Base-by-base conservation (phyloP, 2,113 vertebrate species). In the Fregetta grallaria region DNA sequence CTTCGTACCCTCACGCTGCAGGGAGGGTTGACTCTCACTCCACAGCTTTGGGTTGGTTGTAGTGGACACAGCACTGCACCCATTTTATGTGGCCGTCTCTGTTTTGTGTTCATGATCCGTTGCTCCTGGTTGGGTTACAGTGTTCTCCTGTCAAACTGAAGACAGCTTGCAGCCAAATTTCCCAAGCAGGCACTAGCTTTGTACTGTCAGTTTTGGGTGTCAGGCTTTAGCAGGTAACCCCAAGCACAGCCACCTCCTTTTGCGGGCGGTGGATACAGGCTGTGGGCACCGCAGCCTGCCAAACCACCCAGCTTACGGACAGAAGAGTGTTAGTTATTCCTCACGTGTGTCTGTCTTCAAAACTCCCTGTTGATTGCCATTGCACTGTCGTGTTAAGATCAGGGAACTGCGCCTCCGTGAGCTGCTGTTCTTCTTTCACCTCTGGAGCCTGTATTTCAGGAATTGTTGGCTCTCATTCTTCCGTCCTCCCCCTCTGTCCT, bases 1-100 rank as follows among this genome's bases (percentile, higher is more conserved):
- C 50, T 71, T 67, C 2, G 6, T 22, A 10, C 30, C 5, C n/a
- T 77, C 26, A 3, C 0, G 0, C 15, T 68, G 30, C 66, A 50
- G 72, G 27, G 81, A 62, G 52, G 12, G 38, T 7, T 78, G 77
- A 6, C 44, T 77, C 30, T 72, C 23, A 3, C 44, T 71, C 17
- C 52, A 7, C 27, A 49, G 32, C 36, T 78, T 42, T 58, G 42
- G 50, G 13, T 1, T 7, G 47, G 11, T 63, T 67, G 30, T 38
- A 29, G 63, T 50, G 26, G 44, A 56, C 44, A 20, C 5, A 52
- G 38, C 10, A 9, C 71, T 30, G 2, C 42, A 30, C 56, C 45
- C 10, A 1, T 63, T 53, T 58, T 15, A 27, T 38, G 59, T 67
- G 63, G 2, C 62, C 2, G 1, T 50, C 36, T 65, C 55, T 53